Evolutionary conservation across 2,888 invertebrate species (phyloP).

Genomic region (Lithophane socia): DNA sequence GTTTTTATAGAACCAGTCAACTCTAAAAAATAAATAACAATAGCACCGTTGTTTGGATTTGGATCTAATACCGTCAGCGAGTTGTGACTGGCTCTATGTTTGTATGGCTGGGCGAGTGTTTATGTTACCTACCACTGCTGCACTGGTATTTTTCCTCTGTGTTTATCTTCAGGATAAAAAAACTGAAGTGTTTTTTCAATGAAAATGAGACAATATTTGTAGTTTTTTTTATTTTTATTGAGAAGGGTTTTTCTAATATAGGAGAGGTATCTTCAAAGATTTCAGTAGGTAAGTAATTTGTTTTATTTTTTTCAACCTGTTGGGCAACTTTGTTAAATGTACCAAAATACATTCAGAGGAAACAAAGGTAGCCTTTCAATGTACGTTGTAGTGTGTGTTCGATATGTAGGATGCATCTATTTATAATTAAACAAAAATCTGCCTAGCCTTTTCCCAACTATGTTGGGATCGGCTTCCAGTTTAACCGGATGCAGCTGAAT

Average conservation of each 20-base stretch:
- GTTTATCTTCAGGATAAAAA: slow-evolving; percentile 1
- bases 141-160: not conserved
- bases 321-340: not conserved
- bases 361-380: not conserved
- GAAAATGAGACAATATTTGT: not conserved
- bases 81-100: slow-evolving; percentile 12
- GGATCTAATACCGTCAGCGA: slow-evolving; percentile 41
- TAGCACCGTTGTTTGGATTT: slow-evolving; percentile 46
- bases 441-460: too few relatives aligned
- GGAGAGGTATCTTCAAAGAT: not conserved
- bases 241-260: not conserved
- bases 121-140: not conserved
- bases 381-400: not conserved
- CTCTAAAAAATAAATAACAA: slow-evolving; percentile 66
- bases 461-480: too few relatives aligned
- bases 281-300: not conserved
- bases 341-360: not conserved
- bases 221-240: not conserved
- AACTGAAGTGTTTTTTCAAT: not conserved
- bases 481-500: too few relatives aligned
- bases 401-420: not conserved
- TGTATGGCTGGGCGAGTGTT: not conserved
- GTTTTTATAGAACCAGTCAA: slow-evolving; percentile 60
- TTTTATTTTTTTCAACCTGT: not conserved
- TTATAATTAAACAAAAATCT: too few relatives aligned